A percentile compares a stretch with the other conserved stretches of the same genome.
Evolutionary conservation across 2,888 invertebrate genomes (phyloP).

Genomic region (Emmelina monodactyla): DNA sequence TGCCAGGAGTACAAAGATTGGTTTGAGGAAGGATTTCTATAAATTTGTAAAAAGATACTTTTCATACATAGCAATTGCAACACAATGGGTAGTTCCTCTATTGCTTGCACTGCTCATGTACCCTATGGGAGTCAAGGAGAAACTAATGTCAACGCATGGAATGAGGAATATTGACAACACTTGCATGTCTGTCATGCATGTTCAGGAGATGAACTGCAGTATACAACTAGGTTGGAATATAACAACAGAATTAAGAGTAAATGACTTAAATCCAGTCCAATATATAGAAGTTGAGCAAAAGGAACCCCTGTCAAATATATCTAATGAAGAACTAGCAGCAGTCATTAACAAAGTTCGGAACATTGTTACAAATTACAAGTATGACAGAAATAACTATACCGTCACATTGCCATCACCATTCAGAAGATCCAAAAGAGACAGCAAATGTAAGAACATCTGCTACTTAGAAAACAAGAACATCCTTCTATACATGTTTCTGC

Average conservation of each 20-base stretch:
- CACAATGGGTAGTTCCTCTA: conserved; percentile 47
- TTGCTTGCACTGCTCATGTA: conserved; percentile 44
- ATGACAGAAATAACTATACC: no score
- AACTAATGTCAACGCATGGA: conserved; percentile 21
- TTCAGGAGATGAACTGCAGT: neutral
- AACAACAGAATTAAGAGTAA: neutral
- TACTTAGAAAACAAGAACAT: conserved; percentile 41
- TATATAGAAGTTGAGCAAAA: conserved; percentile 32
- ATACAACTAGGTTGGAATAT: no score
- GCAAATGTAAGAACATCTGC: conserved; percentile 44
- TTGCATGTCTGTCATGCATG: conserved; percentile 35
- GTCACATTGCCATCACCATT: conserved; percentile 14
- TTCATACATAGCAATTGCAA: conserved; percentile 29
- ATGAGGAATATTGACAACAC: conserved; percentile 23
- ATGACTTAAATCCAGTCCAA: conserved; percentile 11
- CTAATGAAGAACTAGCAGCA: conserved; percentile 23
- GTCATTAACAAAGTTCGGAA: conserved; percentile 38
- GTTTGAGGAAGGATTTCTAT: conserved; percentile 18
- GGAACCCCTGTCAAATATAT: conserved; percentile 18
- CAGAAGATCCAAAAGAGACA: conserved; percentile 26
- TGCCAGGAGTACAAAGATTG: conserved; percentile 13
- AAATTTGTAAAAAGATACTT: conserved; percentile 35
- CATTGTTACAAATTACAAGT: conserved; percentile 25
- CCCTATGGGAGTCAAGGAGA: conserved; percentile 36
- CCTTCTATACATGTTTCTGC: conserved; percentile 39